Percentiles rank a stretch among this genome's conserved stretches.
Evolutionary conservation across 2,888 invertebrate genomes (phyloP).

Genomic region (Gnatocerus cornutus): DNA sequence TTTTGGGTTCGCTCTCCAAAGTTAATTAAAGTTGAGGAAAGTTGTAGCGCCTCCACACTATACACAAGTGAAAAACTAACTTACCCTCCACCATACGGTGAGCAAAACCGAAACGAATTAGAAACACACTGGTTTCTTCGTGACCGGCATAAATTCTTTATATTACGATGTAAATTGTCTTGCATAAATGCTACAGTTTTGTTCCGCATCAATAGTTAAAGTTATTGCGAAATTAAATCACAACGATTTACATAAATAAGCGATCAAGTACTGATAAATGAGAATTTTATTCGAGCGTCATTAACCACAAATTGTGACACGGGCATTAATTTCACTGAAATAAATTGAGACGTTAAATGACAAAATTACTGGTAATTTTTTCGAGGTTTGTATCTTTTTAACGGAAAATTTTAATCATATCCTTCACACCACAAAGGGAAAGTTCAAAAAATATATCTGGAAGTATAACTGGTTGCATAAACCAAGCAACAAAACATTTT

Average conservation of each 20-base stretch:
- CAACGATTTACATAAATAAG: constrained; percentile 27
- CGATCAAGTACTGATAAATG: constrained; percentile 22
- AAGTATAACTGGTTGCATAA: too few relatives aligned
- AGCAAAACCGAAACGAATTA: constrained; percentile 14
- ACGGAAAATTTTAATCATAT: not conserved
- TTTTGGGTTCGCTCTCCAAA: not conserved
- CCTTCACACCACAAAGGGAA: too few relatives aligned
- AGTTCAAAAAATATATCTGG: too few relatives aligned
- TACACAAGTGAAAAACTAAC: too few relatives aligned
- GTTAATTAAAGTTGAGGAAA: too few relatives aligned
- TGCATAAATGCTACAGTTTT: constrained; percentile 43
- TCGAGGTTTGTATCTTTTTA: not conserved
- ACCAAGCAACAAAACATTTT: too few relatives aligned
- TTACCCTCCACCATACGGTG: too few relatives aligned
- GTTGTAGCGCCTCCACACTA: too few relatives aligned
- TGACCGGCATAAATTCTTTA: constrained; percentile 36
- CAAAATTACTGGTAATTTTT: not conserved
- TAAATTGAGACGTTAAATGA: constrained; percentile 12
- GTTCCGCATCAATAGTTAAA: constrained; percentile 34
- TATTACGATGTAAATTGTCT: constrained; percentile 18
- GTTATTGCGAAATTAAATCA: constrained; percentile 30
- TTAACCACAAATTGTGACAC: constrained; percentile 18
- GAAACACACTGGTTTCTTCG: constrained; percentile 23
- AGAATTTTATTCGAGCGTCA: constrained; percentile 17
- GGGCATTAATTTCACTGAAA: constrained; percentile 6